Base-by-base conservation (phyloP, 2,113 vertebrate genomes). In the Cyanocitta stelleri region DNA sequence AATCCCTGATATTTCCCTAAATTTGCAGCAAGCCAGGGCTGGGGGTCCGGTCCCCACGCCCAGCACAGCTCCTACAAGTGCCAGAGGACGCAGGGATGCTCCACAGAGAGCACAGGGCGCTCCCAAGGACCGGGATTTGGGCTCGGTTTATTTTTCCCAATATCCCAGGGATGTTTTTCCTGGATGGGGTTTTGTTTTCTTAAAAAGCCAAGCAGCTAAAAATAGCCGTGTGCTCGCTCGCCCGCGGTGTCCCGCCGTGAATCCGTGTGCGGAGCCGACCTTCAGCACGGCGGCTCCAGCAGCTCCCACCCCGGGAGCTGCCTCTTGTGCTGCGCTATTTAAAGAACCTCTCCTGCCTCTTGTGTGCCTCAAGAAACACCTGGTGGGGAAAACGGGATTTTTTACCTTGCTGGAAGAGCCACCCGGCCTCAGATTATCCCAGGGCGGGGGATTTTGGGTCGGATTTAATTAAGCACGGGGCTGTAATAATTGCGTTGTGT, bases 111-210 rank as follows among this genome's bases (percentile, higher is more conserved):
- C 83, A 23, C 26, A 1, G 66, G 21, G 7, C 39, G 51, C 76
- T 82, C 56, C 62, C 41, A 4, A 24, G 30, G 27, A 19, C 26
- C 4, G 0, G 4, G 30, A 4, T 33, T 7, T 0, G 29, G 7
- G 26, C 74, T 71, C 4, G 9, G 13, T 20, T 84, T 35, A 3
- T 90, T 88, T 75, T 64, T 44, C 48, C 67, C 11, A 0, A 0
- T 4, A 35, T 33, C 56, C 39, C 30, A 22, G 29, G 0, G 0
- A 3, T 71, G 49, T 24, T 86, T 76, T 72, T 75, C 69, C 89
- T 77, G 87, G 68, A 55, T n/a, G 66, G 54, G 72, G 13, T 80
- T 96, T 85, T 73, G 64, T 84, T 89, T 87, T 96, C 87, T 91
- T 90, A 11, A 93, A 89, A 80, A 93, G 74, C 77, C 75, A 14